Percentiles rank a stretch among this genome's conserved stretches.
phyloP scores from a whole-genome alignment of 2,113 vertebrate genomes.

The Lanius collurio region DNA sequence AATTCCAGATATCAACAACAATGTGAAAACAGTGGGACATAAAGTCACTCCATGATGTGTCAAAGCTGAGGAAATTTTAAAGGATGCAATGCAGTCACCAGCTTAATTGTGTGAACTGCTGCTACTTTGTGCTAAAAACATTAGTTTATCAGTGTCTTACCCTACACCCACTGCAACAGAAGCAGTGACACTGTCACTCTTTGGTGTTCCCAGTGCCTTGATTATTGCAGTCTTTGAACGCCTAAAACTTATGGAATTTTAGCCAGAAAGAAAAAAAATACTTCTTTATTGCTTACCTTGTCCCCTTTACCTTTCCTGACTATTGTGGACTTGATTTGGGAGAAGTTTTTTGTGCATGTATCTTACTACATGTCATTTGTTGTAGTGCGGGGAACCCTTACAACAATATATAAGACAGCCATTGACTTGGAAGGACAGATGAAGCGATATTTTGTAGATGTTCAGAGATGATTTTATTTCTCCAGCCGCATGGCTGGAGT shows the following conservation, averaged over 20 bases:
- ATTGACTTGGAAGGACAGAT: no score
- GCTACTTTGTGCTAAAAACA: constrained; percentile 44
- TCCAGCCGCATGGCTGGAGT: no score
- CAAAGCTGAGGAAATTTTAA: constrained; percentile 51
- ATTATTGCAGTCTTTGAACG: background rate
- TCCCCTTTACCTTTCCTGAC: background rate
- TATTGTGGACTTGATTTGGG: background rate
- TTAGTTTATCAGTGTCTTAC: background rate
- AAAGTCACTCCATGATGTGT: constrained; percentile 58
- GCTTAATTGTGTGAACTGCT: constrained; percentile 55
- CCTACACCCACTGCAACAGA: background rate
- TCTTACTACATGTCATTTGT: background rate
- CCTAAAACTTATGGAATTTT: background rate
- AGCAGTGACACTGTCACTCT: background rate
- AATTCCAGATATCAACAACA: constrained; percentile 67
- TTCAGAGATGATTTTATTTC: no score
- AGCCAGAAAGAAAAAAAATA: background rate
- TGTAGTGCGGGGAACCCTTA: no score
- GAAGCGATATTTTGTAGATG: no score
- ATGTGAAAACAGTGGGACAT: constrained; percentile 65
- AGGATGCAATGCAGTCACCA: constrained; percentile 50
- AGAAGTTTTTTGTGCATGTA: background rate
- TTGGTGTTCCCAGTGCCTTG: background rate
- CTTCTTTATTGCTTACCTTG: background rate
- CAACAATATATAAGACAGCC: no score